A percentile compares a stretch with the other conserved stretches of the same genome.
Evolutionary conservation across 2,888 invertebrate genomes (phyloP).

Genomic region (Molorchus minor): DNA sequence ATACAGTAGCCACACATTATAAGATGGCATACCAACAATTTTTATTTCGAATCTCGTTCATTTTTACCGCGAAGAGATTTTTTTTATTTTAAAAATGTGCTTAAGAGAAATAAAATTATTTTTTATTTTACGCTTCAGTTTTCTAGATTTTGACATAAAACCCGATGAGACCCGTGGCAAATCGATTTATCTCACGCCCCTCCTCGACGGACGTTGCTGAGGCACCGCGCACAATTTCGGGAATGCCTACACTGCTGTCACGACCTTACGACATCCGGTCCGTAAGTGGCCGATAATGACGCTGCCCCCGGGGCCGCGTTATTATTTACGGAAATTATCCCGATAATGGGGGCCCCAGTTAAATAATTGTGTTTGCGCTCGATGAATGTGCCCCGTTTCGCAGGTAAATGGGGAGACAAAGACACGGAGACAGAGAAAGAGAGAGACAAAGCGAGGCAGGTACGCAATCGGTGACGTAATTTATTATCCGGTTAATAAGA

Average conservation of each 20-base stretch:
- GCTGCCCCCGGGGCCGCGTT: background rate
- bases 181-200: too few relatives aligned
- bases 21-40: too few relatives aligned
- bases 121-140: too few relatives aligned
- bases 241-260: background rate
- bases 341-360: conserved; percentile 4
- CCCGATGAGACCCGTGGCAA: too few relatives aligned
- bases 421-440: too few relatives aligned
- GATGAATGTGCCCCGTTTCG: background rate
- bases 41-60: too few relatives aligned
- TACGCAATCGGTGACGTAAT: background rate
- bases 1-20: too few relatives aligned
- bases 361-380: background rate
- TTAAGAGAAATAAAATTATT: too few relatives aligned
- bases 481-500: background rate
- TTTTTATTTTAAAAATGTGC: too few relatives aligned
- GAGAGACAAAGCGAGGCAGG: background rate
- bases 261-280: conserved; percentile 1
- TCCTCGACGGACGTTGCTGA: too few relatives aligned
- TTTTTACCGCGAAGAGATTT: too few relatives aligned
- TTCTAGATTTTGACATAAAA: too few relatives aligned
- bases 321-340: conserved; percentile 11
- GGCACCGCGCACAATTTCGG: background rate
- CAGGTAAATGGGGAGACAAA: background rate
- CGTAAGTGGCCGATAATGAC: background rate